phyloP scores from a whole-genome alignment of 2,888 invertebrate genomes.

The Andrena camellia region DNA sequence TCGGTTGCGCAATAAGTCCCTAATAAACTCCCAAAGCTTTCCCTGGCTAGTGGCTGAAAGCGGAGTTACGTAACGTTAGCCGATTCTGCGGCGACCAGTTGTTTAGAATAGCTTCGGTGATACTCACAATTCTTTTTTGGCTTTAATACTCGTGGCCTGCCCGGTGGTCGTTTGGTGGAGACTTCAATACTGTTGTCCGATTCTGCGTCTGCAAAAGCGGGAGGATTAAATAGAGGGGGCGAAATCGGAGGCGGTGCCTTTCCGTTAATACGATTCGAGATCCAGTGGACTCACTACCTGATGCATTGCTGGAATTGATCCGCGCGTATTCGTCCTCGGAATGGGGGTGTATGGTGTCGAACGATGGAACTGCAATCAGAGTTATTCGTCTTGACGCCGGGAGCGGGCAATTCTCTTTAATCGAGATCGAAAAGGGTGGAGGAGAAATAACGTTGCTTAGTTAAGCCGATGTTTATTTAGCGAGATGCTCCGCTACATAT shows the following conservation, averaged over 20 bases:
- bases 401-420: neutral
- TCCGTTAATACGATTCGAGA: neutral
- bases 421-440: neutral
- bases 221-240: neutral
- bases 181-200: slow-evolving; percentile 85
- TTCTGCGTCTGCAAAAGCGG: slow-evolving; percentile 77
- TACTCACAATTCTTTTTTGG: slow-evolving; percentile 80
- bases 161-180: slow-evolving; percentile 87
- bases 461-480: neutral
- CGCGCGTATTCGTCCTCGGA: slow-evolving; percentile 68
- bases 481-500: neutral
- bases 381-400: neutral
- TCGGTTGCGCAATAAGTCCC: slow-evolving; percentile 91
- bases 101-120: neutral
- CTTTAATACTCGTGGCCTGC: slow-evolving; percentile 85
- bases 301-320: slow-evolving; percentile 64
- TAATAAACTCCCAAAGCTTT: slow-evolving; percentile 93
- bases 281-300: slow-evolving; percentile 55
- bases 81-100: neutral
- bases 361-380: slow-evolving; percentile 69
- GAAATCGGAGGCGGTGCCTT: neutral
- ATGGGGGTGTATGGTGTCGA: slow-evolving; percentile 59
- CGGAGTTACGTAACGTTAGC: neutral
- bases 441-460: neutral
- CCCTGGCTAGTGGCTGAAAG: slow-evolving; percentile 81